A percentile compares a stretch with the other conserved stretches of the same genome.
phyloP scores from a whole-genome alignment of 2,888 invertebrate species.

The Laspeyria flexula region DNA sequence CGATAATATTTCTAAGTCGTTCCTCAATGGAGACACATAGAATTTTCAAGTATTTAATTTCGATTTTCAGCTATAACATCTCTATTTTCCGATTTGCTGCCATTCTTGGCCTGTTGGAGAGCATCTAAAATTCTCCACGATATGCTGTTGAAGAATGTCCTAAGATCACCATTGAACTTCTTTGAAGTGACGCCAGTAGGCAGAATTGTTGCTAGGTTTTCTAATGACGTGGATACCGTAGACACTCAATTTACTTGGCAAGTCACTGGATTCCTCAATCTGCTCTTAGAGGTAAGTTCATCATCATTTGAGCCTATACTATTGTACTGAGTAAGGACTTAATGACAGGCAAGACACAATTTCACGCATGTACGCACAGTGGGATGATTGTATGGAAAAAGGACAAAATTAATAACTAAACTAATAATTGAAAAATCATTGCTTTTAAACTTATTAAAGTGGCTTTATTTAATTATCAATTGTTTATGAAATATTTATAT shows the following conservation, averaged over 20 bases:
- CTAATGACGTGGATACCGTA: slow-evolving; percentile 91
- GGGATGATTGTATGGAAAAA: too few species aligned
- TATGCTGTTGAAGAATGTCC: slow-evolving; percentile 85
- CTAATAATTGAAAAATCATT: too few species aligned
- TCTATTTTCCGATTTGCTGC: slow-evolving; percentile 88
- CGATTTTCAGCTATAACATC: slow-evolving; percentile 89
- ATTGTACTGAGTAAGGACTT: too few species aligned
- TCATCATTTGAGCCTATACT: too few species aligned
- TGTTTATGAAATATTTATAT: too few species aligned
- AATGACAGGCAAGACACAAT: too few species aligned
- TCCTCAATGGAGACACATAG: too few species aligned
- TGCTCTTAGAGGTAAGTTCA: slow-evolving; percentile 89
- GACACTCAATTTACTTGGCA: slow-evolving; percentile 89
- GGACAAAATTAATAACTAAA: too few species aligned
- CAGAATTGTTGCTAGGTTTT: slow-evolving; percentile 90
- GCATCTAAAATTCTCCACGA: slow-evolving; percentile 88
- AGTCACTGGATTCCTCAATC: slow-evolving; percentile 88
- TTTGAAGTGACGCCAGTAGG: slow-evolving; percentile 93
- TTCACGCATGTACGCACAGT: too few species aligned
- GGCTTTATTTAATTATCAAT: too few species aligned
- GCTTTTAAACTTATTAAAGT: too few species aligned
- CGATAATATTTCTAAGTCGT: too few species aligned
- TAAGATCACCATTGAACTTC: slow-evolving; percentile 90
- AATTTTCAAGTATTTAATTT: slow-evolving; percentile 47
- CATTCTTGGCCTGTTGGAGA: slow-evolving; percentile 89